phyloP scores from a whole-genome alignment of 2,113 vertebrate species.

The Proterorhinus semilunaris region DNA sequence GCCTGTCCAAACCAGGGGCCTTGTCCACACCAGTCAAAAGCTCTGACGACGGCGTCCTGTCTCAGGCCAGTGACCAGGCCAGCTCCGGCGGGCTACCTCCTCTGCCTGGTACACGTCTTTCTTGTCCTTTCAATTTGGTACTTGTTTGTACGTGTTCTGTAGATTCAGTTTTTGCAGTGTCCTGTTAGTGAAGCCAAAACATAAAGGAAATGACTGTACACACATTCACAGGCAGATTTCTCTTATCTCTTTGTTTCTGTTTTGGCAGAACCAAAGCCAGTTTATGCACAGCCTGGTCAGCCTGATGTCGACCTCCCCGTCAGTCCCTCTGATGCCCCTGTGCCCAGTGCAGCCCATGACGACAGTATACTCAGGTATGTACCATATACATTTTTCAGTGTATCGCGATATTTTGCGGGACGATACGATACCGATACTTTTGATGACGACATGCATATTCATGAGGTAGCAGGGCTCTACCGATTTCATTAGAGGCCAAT shows the following conservation, averaged over 20 bases:
- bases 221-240: no score
- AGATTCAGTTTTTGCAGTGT: no score
- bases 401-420: no score
- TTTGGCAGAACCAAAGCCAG: conserved; percentile 92
- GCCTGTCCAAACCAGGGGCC: conserved; percentile 81
- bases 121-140: background rate
- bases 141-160: no score
- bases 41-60: conserved; percentile 74
- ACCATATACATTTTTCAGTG: no score
- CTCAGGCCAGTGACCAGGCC: conserved; percentile 83
- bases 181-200: no score
- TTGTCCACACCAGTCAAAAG: conserved; percentile 87
- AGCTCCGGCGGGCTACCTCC: conserved; percentile 82
- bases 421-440: no score
- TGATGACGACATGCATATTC: no score
- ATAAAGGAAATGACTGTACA: no score
- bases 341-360: conserved; percentile 89
- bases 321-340: conserved; percentile 92
- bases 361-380: conserved; percentile 91
- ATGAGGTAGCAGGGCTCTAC: no score
- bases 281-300: conserved; percentile 96
- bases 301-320: conserved; percentile 98
- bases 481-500: no score
- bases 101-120: conserved; percentile 82
- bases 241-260: background rate